A percentile compares a stretch with the other conserved stretches of the same genome.
These are phyloP conservation scores for Calephelis virginiensis DNA, from an alignment of 1,140 invertebrate genomes.

Conservation along the genomic window DNA sequence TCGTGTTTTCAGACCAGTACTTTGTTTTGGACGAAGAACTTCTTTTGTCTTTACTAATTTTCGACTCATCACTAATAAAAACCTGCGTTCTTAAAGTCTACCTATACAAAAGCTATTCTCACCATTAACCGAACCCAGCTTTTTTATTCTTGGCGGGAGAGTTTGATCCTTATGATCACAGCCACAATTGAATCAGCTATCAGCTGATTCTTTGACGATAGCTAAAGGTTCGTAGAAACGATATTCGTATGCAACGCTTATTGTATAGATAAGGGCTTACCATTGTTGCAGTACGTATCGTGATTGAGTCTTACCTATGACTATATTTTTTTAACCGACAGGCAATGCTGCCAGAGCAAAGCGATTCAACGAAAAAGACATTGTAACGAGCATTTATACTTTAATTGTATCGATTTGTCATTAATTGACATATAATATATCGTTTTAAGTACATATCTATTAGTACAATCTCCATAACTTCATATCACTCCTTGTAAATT, in stretches of 20 bases:
- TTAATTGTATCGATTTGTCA: slow-evolving; percentile 36
- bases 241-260: slow-evolving; percentile 77
- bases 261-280: slow-evolving; percentile 74
- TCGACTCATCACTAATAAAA: slow-evolving; percentile 74
- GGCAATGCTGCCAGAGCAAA: slow-evolving; percentile 56
- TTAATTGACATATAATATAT: slow-evolving; percentile 46
- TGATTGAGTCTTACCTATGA: slow-evolving; percentile 59
- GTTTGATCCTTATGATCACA: slow-evolving; percentile 34
- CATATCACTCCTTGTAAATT: slow-evolving; percentile 76
- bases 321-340: slow-evolving; percentile 31
- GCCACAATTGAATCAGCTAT: slow-evolving; percentile 32
- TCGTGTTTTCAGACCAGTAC: not conserved
- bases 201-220: slow-evolving; percentile 38
- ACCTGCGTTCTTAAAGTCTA: slow-evolving; percentile 44
- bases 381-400: slow-evolving; percentile 70
- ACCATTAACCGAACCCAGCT: slow-evolving; percentile 41
- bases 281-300: slow-evolving; percentile 77
- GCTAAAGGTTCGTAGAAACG: slow-evolving; percentile 54
- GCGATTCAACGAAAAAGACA: slow-evolving; percentile 70
- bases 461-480: slow-evolving; percentile 71
- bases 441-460: slow-evolving; percentile 74
- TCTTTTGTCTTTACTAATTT: slow-evolving; percentile 56
- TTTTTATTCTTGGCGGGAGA: slow-evolving; percentile 33
- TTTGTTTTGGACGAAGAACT: slow-evolving; percentile 17
- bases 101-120: slow-evolving; percentile 50